phyloP scores from a whole-genome alignment of 1,140 invertebrate genomes.

The Heliconius hermathena region DNA sequence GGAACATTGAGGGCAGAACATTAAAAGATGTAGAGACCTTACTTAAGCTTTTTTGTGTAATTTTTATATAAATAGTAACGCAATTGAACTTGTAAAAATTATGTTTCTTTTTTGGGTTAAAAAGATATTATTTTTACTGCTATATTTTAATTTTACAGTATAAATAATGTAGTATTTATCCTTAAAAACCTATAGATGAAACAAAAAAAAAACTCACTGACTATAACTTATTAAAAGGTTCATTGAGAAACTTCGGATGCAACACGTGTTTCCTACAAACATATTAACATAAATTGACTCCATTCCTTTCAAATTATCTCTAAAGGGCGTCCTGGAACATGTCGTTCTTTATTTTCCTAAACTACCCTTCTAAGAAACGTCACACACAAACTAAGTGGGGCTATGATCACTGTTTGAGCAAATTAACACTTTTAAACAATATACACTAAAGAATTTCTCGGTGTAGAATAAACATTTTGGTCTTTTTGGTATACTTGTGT shows the following conservation, averaged over 20 bases:
- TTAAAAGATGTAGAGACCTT: neutral
- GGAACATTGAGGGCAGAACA: conserved; percentile 46
- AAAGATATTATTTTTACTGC: neutral
- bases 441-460: conserved; percentile 4
- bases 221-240: too few species aligned
- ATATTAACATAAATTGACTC: neutral
- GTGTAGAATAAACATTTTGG: neutral
- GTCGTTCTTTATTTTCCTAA: conserved; percentile 66
- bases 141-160: neutral
- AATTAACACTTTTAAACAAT: conserved; percentile 72
- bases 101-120: neutral
- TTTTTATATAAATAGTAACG: neutral
- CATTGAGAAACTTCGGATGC: too few species aligned
- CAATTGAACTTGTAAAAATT: neutral
- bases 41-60: neutral
- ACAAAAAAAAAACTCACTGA: too few species aligned
- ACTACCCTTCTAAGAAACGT: conserved; percentile 73
- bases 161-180: neutral
- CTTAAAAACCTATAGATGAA: too few species aligned
- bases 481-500: neutral
- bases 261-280: neutral
- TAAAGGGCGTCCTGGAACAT: conserved; percentile 59
- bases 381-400: conserved; percentile 67
- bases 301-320: conserved; percentile 28
- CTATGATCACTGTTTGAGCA: conserved; percentile 76